Evolutionary conservation across 2,888 invertebrate genomes (phyloP).

Genomic region (Hoplodrina blanda): DNA sequence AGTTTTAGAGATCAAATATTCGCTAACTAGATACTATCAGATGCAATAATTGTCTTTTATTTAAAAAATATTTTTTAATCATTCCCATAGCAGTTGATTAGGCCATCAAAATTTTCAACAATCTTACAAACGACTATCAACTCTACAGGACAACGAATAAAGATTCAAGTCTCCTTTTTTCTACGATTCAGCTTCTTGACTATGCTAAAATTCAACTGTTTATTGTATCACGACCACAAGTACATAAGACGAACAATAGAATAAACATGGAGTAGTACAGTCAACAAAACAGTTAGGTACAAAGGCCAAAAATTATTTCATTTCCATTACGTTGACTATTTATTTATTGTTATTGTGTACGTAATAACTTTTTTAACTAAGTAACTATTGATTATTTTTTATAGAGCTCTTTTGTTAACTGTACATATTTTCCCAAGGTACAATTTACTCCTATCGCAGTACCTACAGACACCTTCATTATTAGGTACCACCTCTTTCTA

Average conservation of each 20-base stretch:
- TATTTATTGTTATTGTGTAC: no score
- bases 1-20: constrained; percentile 53
- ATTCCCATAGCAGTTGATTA: constrained; percentile 13
- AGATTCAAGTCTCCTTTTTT: constrained; percentile 48
- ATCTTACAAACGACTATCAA: constrained; percentile 29
- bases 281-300: no score
- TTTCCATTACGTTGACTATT: no score
- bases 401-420: no score
- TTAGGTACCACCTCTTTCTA: not conserved
- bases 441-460: not conserved
- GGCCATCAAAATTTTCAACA: constrained; percentile 28
- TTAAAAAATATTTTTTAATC: not conserved
- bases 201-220: constrained; percentile 12
- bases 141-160: constrained; percentile 20
- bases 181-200: not conserved
- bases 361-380: no score
- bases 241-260: constrained; percentile 4
- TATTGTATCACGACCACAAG: not conserved
- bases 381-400: no score
- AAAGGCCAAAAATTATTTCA: no score
- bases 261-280: not conserved
- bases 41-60: constrained; percentile 29
- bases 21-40: constrained; percentile 13
- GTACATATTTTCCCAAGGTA: not conserved
- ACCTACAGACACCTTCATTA: not conserved